Evolutionary conservation across 1,140 invertebrate species (phyloP), one percentile per base, ranked within the genome.

Genomic region (Portunus trituberculatus): DNA sequence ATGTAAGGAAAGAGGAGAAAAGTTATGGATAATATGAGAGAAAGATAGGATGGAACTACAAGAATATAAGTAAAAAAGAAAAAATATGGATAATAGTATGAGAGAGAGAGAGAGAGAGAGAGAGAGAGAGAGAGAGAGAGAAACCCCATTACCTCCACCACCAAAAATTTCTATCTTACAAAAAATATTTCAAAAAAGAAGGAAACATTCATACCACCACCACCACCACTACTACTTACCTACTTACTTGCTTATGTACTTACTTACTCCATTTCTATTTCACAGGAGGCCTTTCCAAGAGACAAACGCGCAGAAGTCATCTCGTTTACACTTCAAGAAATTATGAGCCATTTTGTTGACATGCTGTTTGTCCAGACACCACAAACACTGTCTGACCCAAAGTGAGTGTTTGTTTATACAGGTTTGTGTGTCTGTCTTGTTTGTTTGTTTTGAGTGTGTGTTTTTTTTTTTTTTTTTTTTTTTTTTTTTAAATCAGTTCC

Each of bases 311-410:
- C 97, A 20, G 98, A 98, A 96, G 98, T 98, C 10, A 97, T 99
- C 46, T 96, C 98, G 28, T 98, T 98, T 97, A 99, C 98, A 96
- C 98, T 98, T 96, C 97, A 97, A 93, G 98, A 98, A 97, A 98
- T 99, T 91, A 96, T 98, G n/a, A 97, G 97, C 95, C 98, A 98
- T 96, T 97, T 98, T 90, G 97, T 97, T 92, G 97, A 98, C 92
- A 98, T 98, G 96, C 97, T 99, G 25, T 97, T 98, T 45, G 97
- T 97, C 67, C 98, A 98, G 94, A 98, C 98, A 8, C 97, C 98
- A 0, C 97, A 98, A 96, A 97, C 98, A 25, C 96, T 98, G 20
- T 97, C 97, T 96, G 97, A 98, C 97, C 96, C 97, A 86, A 97
- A 97, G 97, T 98, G 97, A 97, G 97, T 96, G 0, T 92, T n/a